Percentiles rank a stretch among this genome's conserved stretches.
phyloP scores from a whole-genome alignment of 2,797 vertebrate species.

The Cuniculus paca region DNA sequence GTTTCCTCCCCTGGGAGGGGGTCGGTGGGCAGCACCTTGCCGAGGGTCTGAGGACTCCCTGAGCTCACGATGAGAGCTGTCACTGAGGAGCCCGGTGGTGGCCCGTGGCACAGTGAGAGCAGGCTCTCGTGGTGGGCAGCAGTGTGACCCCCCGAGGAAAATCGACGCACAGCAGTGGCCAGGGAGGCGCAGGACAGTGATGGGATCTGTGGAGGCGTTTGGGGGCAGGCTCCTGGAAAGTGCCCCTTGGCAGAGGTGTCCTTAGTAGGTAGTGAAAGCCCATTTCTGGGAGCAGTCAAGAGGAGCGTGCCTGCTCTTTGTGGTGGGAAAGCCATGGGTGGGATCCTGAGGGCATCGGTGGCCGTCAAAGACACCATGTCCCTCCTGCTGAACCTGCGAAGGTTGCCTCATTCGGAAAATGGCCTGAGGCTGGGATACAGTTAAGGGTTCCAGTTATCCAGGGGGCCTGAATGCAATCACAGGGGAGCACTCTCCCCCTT shows the following conservation, averaged over 20 bases:
- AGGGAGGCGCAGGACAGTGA: neutral
- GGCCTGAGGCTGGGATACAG: too few species aligned
- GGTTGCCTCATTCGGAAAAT: neutral
- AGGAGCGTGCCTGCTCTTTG: too few species aligned
- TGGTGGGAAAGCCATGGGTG: neutral
- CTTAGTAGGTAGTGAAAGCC: neutral
- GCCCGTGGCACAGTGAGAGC: neutral
- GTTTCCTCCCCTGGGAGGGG: neutral
- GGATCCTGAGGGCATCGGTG: fast-evolving
- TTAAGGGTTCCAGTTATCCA: neutral
- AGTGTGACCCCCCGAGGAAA: too few species aligned
- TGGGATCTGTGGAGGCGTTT: fast-evolving
- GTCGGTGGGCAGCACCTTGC: too few species aligned
- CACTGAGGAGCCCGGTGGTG: fast-evolving
- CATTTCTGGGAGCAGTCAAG: neutral
- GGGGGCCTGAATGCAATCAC: neutral
- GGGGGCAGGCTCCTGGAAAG: too few species aligned
- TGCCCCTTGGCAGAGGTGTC: neutral
- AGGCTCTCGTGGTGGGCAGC: neutral
- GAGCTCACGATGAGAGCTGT: neutral
- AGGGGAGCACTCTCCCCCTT: neutral
- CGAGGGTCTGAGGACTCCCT: neutral
- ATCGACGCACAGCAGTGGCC: too few species aligned
- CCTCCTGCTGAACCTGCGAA: neutral
- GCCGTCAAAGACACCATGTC: fast-evolving